Evolutionary conservation across 2,888 invertebrate genomes (phyloP), one percentile per base, ranked within the genome.

Genomic region (Pantelozetes paolii): DNA sequence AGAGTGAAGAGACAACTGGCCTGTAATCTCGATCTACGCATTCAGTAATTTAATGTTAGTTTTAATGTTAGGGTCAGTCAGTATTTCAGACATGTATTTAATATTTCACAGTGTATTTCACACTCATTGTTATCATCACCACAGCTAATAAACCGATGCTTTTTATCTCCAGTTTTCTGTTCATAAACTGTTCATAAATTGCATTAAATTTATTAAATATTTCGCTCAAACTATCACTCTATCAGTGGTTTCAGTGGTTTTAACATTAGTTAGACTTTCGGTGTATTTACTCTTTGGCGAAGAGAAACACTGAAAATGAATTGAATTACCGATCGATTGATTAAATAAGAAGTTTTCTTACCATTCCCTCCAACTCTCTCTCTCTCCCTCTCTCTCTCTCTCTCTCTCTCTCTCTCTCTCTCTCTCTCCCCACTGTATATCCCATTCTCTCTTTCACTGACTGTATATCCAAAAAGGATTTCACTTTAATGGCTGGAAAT

Each of bases 241-340:
- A n/a, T n/a, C n/a, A n/a, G n/a, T n/a, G n/a, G n/a, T n/a, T n/a
- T n/a, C n/a, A n/a, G n/a, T n/a, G n/a, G n/a, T n/a, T n/a, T n/a
- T n/a, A n/a, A n/a, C n/a, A n/a, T n/a, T n/a, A n/a, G n/a, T n/a
- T n/a, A n/a, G n/a, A n/a, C n/a, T n/a, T n/a, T n/a, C n/a, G n/a
- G n/a, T n/a, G n/a, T n/a, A n/a, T n/a, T n/a, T n/a, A n/a, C n/a
- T n/a, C n/a, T n/a, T n/a, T n/a, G n/a, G n/a, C n/a, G n/a, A n/a
- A n/a, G 26, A 26, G 54, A 54, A 54, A 54, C n/a, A 54, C 20
- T 54, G 26, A 54, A 54, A 54, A 20, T 54, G 54, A 54, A 45
- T 54, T 54, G 9, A 54, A 54, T 54, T 26, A 26, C 2, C 54
- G 54, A 54, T 54, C 54, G 54, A 54, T 54, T 54, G 54, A 54